Evolutionary conservation across 2,797 vertebrate genomes (phyloP).

Genomic region (Synanceia verrucosa): DNA sequence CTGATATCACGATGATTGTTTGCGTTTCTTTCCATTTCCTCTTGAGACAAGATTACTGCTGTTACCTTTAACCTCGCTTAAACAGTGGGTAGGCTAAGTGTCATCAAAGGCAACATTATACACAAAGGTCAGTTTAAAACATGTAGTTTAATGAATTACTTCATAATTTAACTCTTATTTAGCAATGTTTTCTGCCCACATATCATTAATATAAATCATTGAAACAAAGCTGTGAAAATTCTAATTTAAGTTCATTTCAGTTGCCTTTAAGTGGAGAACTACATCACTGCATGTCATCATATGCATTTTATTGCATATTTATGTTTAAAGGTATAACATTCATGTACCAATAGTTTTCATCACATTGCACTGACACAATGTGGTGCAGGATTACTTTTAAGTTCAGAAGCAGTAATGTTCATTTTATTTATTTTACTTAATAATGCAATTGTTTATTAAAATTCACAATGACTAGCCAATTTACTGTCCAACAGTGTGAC

Average conservation of each 20-base stretch:
- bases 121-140: slow-evolving; percentile 33
- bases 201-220: not conserved
- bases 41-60: slow-evolving; percentile 47
- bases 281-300: too few relatives aligned
- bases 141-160: slow-evolving; percentile 25
- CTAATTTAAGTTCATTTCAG: not conserved
- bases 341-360: too few relatives aligned
- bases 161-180: not conserved
- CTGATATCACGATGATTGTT: slow-evolving; percentile 57
- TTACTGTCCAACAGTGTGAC: too few relatives aligned
- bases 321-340: too few relatives aligned
- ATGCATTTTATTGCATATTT: too few relatives aligned
- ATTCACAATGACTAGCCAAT: too few relatives aligned
- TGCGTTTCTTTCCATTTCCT: slow-evolving; percentile 39
- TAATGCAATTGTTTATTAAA: too few relatives aligned
- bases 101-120: slow-evolving; percentile 35
- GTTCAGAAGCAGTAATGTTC: too few relatives aligned
- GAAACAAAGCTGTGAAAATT: not conserved
- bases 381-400: too few relatives aligned
- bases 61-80: slow-evolving; percentile 59
- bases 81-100: slow-evolving; percentile 24
- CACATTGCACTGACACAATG: too few relatives aligned
- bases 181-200: not conserved
- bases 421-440: too few relatives aligned
- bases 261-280: too few relatives aligned